A percentile compares a stretch with the other conserved stretches of the same genome.
These are phyloP conservation scores for Nineta flava DNA, from an alignment of 2,888 invertebrate species.

Conservation along the genomic window DNA sequence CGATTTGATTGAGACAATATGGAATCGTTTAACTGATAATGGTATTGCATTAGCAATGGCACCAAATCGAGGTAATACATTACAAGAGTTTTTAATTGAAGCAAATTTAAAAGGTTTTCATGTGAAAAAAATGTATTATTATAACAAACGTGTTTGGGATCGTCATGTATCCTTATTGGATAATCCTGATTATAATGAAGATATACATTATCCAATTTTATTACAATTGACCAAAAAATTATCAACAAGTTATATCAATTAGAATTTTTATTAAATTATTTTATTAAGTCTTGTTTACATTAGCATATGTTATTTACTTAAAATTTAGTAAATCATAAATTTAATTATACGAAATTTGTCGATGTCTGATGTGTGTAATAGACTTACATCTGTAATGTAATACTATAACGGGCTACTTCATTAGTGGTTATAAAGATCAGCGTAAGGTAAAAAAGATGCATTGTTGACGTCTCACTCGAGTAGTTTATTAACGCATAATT, in stretches of 20 bases:
- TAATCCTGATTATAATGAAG: slow-evolving; percentile 45
- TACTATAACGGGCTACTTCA: no score
- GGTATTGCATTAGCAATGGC: slow-evolving; percentile 62
- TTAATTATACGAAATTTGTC: no score
- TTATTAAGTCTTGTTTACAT: not conserved
- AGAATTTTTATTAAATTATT: not conserved
- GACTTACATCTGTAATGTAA: no score
- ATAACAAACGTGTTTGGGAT: slow-evolving; percentile 51
- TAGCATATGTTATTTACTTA: no score
- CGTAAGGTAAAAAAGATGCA: no score
- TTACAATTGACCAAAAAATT: slow-evolving; percentile 19
- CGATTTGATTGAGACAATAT: slow-evolving; percentile 50
- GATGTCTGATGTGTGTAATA: no score
- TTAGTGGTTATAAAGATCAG: no score
- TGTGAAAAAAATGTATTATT: slow-evolving; percentile 39
- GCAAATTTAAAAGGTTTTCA: slow-evolving; percentile 40
- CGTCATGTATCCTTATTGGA: slow-evolving; percentile 43
- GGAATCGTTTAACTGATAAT: slow-evolving; percentile 38
- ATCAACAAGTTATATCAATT: not conserved
- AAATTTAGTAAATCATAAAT: no score
- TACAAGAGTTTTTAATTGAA: slow-evolving; percentile 47
- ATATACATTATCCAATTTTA: slow-evolving; percentile 55
- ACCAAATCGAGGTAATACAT: slow-evolving; percentile 53
- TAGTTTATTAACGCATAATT: no score
- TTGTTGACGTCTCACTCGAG: no score